Evolutionary conservation across 23 tunicate genomes (phyloP).

Genomic region (Styela clava): DNA sequence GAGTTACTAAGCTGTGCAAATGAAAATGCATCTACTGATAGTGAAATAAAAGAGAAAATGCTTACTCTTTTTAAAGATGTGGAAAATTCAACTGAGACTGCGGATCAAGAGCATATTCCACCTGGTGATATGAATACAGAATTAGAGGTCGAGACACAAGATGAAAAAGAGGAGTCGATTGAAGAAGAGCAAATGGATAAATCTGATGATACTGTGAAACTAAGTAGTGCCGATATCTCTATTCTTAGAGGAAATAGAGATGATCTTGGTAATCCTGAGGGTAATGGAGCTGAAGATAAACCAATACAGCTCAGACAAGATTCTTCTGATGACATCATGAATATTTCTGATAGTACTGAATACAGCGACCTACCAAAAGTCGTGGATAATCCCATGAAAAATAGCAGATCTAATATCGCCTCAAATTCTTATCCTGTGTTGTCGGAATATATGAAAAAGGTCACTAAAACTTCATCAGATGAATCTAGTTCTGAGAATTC

Average conservation of each 20-base stretch:
- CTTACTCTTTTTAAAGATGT: slow-evolving; percentile 9
- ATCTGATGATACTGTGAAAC: neutral
- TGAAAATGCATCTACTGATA: neutral
- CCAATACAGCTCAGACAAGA: neutral
- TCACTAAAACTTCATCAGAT: neutral
- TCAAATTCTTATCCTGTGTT: slow-evolving; percentile 12
- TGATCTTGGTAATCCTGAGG: neutral
- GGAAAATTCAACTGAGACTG: neutral
- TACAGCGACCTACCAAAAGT: slow-evolving; percentile 80
- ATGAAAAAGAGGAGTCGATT: neutral
- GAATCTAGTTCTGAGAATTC: neutral
- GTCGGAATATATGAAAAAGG: neutral
- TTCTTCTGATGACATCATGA: slow-evolving; percentile 27
- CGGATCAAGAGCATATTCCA: neutral
- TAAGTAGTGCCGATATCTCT: neutral
- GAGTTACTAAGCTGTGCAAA: slow-evolving; percentile 13
- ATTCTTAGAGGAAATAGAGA: neutral
- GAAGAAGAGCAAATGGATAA: neutral
- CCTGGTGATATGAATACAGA: neutral
- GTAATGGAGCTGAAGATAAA: slow-evolving; percentile 2
- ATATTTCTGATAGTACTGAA: slow-evolving; percentile 64
- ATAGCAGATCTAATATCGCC: slow-evolving; percentile 1
- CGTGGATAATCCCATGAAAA: slow-evolving; percentile 56
- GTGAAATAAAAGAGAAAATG: slow-evolving; percentile 6
- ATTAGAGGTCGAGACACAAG: no score